Evolutionary conservation across 2,888 invertebrate species (phyloP).

Genomic region (Acleris emargana): DNA sequence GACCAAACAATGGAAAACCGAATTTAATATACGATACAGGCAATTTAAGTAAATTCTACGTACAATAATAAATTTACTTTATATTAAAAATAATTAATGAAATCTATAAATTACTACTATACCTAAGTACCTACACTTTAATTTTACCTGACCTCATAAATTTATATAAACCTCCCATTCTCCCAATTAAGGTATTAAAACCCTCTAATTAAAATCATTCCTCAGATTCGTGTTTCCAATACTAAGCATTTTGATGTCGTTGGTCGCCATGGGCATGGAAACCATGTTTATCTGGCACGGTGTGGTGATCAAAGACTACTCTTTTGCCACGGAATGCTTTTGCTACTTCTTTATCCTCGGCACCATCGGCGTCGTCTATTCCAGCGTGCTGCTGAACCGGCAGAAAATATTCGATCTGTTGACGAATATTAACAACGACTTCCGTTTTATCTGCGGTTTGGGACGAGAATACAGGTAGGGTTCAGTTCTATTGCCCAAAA

Average conservation of each 20-base stretch:
- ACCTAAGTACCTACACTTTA: too few relatives aligned
- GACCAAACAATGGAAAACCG: too few relatives aligned
- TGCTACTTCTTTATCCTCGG: conserved; percentile 58
- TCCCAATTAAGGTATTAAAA: too few relatives aligned
- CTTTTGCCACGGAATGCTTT: conserved; percentile 62
- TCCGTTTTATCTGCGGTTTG: conserved; percentile 52
- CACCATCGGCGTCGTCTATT: conserved; percentile 49
- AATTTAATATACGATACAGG: too few relatives aligned
- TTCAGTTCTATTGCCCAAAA: not conserved
- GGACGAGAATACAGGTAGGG: conserved; percentile 54
- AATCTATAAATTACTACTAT: too few relatives aligned
- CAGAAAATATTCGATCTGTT: conserved; percentile 48
- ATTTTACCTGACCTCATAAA: too few relatives aligned
- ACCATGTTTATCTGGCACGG: conserved; percentile 51
- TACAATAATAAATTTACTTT: too few relatives aligned
- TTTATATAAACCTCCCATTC: too few relatives aligned
- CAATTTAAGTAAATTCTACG: too few relatives aligned
- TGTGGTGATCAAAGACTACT: conserved; percentile 49
- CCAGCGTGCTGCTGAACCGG: conserved; percentile 47
- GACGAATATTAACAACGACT: conserved; percentile 57
- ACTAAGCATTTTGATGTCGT: conserved; percentile 41
- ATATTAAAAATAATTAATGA: too few relatives aligned
- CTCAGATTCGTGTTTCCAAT: conserved; percentile 57
- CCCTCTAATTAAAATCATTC: too few relatives aligned
- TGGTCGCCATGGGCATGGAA: conserved; percentile 47